A percentile compares a stretch with the other conserved stretches of the same genome.
These are phyloP conservation scores for Camponotus fellah DNA, from an alignment of 2,888 invertebrate species.

Conservation along the genomic window DNA sequence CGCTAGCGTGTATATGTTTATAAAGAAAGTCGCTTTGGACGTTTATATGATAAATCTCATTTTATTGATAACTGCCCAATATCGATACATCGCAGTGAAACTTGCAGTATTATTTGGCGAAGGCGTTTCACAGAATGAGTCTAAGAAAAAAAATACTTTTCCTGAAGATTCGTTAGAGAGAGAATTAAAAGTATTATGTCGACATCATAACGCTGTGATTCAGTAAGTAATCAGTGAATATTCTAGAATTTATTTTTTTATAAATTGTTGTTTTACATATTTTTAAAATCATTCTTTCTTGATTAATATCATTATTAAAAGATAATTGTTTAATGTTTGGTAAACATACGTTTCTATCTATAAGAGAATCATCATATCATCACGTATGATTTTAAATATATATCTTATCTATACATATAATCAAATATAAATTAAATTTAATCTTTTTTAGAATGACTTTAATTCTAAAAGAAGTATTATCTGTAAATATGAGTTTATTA, in stretches of 20 bases:
- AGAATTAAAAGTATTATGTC: constrained; percentile 58
- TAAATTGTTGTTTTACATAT: not conserved
- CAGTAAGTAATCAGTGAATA: constrained; percentile 61
- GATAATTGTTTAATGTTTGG: not conserved
- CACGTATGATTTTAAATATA: not conserved
- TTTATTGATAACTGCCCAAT: constrained; percentile 70
- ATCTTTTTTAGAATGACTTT: constrained; percentile 50
- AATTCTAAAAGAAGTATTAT: constrained; percentile 64
- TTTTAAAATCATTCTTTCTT: not conserved
- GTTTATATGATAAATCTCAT: constrained; percentile 73
- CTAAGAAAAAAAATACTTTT: not conserved
- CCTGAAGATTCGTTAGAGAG: not conserved
- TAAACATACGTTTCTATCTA: not conserved
- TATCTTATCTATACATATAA: not conserved
- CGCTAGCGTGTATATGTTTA: constrained; percentile 51
- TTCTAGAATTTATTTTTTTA: not conserved
- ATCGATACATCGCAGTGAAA: constrained; percentile 66
- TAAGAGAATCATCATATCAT: not conserved
- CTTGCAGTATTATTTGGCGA: constrained; percentile 60
- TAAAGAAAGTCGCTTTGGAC: constrained; percentile 70
- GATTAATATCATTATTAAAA: not conserved
- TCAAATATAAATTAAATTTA: not conserved
- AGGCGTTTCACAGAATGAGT: not conserved
- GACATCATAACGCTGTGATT: constrained; percentile 62
- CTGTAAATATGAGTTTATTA: constrained; percentile 67